Conservation (phyloP, 2,113 vertebrate genomes). For the Pongo pygmaeus region DNA sequence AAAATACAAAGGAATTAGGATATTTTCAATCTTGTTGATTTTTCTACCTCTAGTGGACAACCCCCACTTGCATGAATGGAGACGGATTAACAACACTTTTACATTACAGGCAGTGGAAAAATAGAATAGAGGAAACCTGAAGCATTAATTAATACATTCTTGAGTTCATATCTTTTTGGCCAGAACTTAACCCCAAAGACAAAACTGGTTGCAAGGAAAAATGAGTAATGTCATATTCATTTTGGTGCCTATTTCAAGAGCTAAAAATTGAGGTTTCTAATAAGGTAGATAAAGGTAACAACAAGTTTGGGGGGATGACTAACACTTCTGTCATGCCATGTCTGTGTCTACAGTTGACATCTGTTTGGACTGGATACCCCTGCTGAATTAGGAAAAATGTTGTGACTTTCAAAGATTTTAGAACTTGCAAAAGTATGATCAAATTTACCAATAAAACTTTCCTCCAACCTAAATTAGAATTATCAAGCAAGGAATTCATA, state of each 20-base stretch:
- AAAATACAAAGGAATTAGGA: not conserved
- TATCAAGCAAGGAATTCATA: not conserved
- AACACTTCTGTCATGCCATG: not conserved
- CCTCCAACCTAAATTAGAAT: not conserved
- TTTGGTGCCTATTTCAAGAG: not conserved
- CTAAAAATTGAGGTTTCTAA: not conserved
- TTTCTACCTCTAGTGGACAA: not conserved
- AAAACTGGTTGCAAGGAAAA: not conserved
- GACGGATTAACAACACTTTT: not conserved
- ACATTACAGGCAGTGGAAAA: not conserved
- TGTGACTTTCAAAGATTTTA: not conserved
- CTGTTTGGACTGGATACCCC: not conserved
- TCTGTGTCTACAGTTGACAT: not conserved
- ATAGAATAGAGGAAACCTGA: not conserved
- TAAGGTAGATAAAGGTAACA: not conserved
- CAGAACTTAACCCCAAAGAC: not conserved
- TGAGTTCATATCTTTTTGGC: not conserved
- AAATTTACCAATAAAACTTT: not conserved
- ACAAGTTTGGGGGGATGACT: not conserved
- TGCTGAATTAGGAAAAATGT: not conserved
- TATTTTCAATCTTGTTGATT: not conserved
- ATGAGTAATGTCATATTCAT: not conserved
- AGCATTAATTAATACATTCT: not conserved
- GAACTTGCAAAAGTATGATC: not conserved
- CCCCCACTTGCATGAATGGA: not conserved